phyloP scores from a whole-genome alignment of 2,888 invertebrate genomes.

The Mimachlamys varia region DNA sequence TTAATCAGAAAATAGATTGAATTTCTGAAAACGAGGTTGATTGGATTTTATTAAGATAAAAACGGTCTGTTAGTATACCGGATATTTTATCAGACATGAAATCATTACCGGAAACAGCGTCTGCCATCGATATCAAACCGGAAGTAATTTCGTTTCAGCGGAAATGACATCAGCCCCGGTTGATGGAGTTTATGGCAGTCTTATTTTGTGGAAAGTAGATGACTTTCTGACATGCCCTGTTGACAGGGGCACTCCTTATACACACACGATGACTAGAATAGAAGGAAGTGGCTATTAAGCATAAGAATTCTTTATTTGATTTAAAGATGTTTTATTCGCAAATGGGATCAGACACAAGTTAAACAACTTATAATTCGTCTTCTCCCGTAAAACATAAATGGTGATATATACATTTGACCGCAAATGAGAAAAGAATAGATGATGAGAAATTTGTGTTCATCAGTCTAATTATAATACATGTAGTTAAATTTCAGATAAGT shows the following conservation, averaged over 20 bases:
- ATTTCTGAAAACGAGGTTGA: constrained; percentile 8
- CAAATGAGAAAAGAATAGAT: too few relatives aligned
- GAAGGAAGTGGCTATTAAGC: too few relatives aligned
- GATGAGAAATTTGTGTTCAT: too few relatives aligned
- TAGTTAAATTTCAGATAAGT: too few relatives aligned
- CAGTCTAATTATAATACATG: too few relatives aligned
- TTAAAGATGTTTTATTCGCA: too few relatives aligned
- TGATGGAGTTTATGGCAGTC: not conserved
- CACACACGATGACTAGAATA: not conserved
- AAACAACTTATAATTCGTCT: too few relatives aligned
- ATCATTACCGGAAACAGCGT: constrained; percentile 18
- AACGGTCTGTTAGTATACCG: not conserved
- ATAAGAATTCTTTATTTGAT: too few relatives aligned
- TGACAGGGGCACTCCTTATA: not conserved
- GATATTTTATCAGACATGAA: constrained; percentile 20
- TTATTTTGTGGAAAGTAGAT: not conserved
- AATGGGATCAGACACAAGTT: too few relatives aligned
- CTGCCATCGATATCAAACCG: constrained; percentile 16
- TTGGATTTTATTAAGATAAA: not conserved
- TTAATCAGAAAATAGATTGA: constrained; percentile 25
- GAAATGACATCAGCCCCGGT: constrained; percentile 6
- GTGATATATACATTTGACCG: too few relatives aligned
- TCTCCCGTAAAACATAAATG: too few relatives aligned
- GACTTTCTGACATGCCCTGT: not conserved
- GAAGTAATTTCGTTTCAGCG: constrained; percentile 19